Evolutionary conservation across 2,888 invertebrate species (phyloP).

Genomic region (Lobophora halterata): DNA sequence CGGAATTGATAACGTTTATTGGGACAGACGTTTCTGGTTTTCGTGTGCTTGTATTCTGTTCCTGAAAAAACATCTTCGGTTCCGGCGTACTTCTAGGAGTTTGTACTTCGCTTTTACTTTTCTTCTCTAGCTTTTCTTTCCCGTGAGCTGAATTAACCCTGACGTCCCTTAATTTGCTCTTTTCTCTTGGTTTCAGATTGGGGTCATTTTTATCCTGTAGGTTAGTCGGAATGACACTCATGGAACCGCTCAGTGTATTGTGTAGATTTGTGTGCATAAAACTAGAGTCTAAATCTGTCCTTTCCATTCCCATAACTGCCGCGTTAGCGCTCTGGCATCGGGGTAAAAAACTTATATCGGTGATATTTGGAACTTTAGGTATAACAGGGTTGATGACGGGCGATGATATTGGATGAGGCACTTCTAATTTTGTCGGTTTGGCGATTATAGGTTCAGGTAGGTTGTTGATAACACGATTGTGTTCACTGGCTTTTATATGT

Average conservation of each 20-base stretch:
- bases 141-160: constrained; percentile 75
- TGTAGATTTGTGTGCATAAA: constrained; percentile 56
- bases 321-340: constrained; percentile 74
- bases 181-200: constrained; percentile 64
- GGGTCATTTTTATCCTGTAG: constrained; percentile 61
- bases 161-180: constrained; percentile 71
- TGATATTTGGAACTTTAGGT: constrained; percentile 68
- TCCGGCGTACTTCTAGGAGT: constrained; percentile 69
- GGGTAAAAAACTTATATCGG: constrained; percentile 68
- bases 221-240: constrained; percentile 56
- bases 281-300: constrained; percentile 58
- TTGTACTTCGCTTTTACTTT: constrained; percentile 53
- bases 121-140: constrained; percentile 73
- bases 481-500: constrained; percentile 52
- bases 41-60: constrained; percentile 56
- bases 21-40: constrained; percentile 72
- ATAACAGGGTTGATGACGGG: constrained; percentile 73
- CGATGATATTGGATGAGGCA: constrained; percentile 73
- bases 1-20: constrained; percentile 70
- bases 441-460: constrained; percentile 60
- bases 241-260: constrained; percentile 55
- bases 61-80: constrained; percentile 74
- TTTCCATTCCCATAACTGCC: constrained; percentile 64
- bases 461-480: constrained; percentile 50
- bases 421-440: constrained; percentile 66